Evolutionary conservation across 2,888 invertebrate species (phyloP), one percentile per base, ranked within the genome.

Genomic region (Leucophora obtusa): DNA sequence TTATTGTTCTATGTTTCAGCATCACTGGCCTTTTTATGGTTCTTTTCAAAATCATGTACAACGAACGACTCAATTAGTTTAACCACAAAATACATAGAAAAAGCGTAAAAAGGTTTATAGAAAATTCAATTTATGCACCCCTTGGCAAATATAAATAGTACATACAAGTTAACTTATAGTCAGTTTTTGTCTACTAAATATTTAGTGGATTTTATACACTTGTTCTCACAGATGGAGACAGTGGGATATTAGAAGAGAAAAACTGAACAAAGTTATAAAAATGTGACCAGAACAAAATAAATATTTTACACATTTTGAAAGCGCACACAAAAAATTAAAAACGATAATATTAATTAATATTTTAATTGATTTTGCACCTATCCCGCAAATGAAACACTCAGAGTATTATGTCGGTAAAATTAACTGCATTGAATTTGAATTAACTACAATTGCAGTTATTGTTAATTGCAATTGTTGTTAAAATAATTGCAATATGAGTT

Each of bases 101-200:
- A 86, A 86, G 85, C 83, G 84, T 85, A 85, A 84, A 86, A 85
- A 86, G 85, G 86, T 85, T 87, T 85, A 88, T 86, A 87, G 83
- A 83, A 85, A 89, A 89, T 89, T 89, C 86, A 89, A 89, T 89
- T 89, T 89, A 89, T 89, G 88, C 89, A 89, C 89, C 89, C 89
- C 87, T 84, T 81, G 79, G 79, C 83, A 82, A 83, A 83, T 82
- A 72, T 76, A 74, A 77, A 76, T 51, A 59, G 77, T 14, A 38
- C 14, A 43, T 21, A 38, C 56, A 28, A 28, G 38, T 65, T 7
- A 28, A 56, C 11, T 62, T 21, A 21, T 47, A 58, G 43, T 69
- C 28, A 28, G 28, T 28, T 28, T 3, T 1, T 21, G 33, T 58
- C 56, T 59, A 63, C 66, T 28, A 47, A 62, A n/a, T 17, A 14